phyloP scores from a whole-genome alignment of 2,113 vertebrate species.

The Forbesichthys agassizii region DNA sequence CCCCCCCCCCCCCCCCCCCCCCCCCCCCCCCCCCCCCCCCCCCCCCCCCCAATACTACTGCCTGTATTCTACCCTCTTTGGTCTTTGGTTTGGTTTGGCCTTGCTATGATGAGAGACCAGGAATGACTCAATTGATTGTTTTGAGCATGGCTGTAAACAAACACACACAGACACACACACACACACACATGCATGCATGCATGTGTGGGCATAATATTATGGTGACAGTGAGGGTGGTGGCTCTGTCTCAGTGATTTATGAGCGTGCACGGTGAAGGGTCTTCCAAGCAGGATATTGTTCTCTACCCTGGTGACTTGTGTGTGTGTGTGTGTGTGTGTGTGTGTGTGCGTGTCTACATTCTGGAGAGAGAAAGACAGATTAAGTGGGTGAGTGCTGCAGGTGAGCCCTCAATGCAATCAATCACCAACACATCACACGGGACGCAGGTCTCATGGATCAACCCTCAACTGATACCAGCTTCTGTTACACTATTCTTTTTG shows the following conservation, averaged over 20 bases:
- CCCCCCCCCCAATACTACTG: too few relatives aligned
- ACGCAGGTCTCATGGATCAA: slow-evolving; percentile 55
- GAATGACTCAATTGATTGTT: slow-evolving; percentile 41
- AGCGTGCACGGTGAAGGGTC: slow-evolving; percentile 76
- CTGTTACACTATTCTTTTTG: slow-evolving; percentile 48
- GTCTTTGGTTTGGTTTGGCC: slow-evolving; percentile 34
- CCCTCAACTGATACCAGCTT: slow-evolving; percentile 59
- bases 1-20: too few relatives aligned
- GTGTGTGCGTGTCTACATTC: slow-evolving; percentile 33
- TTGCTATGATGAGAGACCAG: slow-evolving; percentile 15
- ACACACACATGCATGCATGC: slow-evolving; percentile 20
- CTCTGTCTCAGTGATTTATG: slow-evolving; percentile 83
- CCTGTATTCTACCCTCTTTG: slow-evolving; percentile 51
- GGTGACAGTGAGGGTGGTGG: slow-evolving; percentile 76
- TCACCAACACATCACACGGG: slow-evolving; percentile 70
- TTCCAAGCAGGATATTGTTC: slow-evolving; percentile 83
- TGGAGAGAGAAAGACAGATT: slow-evolving; percentile 48
- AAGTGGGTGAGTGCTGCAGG: slow-evolving; percentile 68
- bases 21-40: too few relatives aligned
- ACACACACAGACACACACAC: background rate
- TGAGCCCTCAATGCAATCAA: slow-evolving; percentile 76
- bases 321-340: slow-evolving; percentile 62
- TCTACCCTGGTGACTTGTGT: slow-evolving; percentile 75
- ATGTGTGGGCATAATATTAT: slow-evolving; percentile 56
- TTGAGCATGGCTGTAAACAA: slow-evolving; percentile 23